phyloP scores from a whole-genome alignment of 2,888 invertebrate species.

The Spilosoma lubricipeda region DNA sequence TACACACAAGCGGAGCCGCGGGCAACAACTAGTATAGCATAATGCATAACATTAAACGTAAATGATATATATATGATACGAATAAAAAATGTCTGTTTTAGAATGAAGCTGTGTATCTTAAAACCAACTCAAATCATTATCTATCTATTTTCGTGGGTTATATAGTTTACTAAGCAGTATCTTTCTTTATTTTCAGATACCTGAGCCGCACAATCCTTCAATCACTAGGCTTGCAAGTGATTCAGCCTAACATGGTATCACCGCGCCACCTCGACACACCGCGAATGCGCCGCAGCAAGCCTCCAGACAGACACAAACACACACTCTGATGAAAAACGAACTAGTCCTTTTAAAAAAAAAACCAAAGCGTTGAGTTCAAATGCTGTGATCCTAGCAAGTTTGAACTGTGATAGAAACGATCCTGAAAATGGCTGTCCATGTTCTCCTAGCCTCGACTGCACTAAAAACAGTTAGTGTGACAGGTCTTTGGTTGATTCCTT shows the following conservation, averaged over 20 bases:
- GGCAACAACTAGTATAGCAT: too few relatives aligned
- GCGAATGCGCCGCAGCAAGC: conserved; percentile 74
- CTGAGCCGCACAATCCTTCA: conserved; percentile 42
- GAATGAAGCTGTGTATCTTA: not conserved
- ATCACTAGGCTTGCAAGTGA: conserved; percentile 57
- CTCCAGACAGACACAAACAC: conserved; percentile 72
- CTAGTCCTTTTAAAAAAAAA: conserved; percentile 60
- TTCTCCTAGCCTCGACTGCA: conserved; percentile 91
- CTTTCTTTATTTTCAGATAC: conserved; percentile 61
- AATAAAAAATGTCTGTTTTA: too few relatives aligned
- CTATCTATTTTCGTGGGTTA: not conserved
- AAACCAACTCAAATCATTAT: not conserved
- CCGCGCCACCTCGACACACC: conserved; percentile 61
- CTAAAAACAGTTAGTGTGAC: conserved; percentile 92
- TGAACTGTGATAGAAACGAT: conserved; percentile 42
- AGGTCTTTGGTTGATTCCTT: conserved; percentile 93
- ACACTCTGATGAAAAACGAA: conserved; percentile 42
- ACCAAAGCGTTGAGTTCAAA: conserved; percentile 58
- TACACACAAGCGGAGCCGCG: too few relatives aligned
- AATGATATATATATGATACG: too few relatives aligned
- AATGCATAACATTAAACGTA: too few relatives aligned
- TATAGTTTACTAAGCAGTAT: not conserved
- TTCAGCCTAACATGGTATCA: conserved; percentile 76
- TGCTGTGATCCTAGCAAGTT: conserved; percentile 51
- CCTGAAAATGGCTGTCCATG: conserved; percentile 89